These are phyloP conservation scores for Gymnothorax javanicus DNA, from an alignment of 2,797 vertebrate species.

Conservation along the genomic window DNA sequence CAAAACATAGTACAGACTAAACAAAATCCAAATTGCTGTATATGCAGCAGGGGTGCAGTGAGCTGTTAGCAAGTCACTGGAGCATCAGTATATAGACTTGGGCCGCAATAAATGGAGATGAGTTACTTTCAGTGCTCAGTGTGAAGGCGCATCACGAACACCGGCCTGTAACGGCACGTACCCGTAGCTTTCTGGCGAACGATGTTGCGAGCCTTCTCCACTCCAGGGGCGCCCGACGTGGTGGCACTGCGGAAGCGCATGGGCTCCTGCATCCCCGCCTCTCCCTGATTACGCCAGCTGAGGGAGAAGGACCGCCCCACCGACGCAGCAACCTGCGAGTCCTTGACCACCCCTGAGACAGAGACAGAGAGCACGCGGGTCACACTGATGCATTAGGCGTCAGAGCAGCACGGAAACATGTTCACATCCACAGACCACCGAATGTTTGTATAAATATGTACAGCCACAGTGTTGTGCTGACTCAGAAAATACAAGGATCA, in stretches of 20 bases:
- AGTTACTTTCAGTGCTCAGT: neutral
- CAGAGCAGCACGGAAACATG: neutral
- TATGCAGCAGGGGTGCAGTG: neutral
- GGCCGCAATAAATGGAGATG: neutral
- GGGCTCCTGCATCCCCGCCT: slow-evolving; percentile 81
- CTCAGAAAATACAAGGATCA: slow-evolving; percentile 65
- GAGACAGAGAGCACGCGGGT: slow-evolving; percentile 20
- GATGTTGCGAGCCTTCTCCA: slow-evolving; percentile 91
- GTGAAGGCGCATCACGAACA: neutral
- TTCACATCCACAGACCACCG: neutral
- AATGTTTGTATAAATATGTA: no score
- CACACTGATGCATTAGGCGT: neutral
- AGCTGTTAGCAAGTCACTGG: neutral
- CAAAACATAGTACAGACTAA: neutral
- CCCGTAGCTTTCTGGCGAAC: slow-evolving; percentile 94
- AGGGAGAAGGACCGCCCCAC: slow-evolving; percentile 93
- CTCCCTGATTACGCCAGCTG: slow-evolving; percentile 90
- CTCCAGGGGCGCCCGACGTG: slow-evolving; percentile 91
- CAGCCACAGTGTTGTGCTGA: neutral
- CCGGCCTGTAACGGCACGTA: slow-evolving; percentile 47
- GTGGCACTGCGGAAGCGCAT: slow-evolving; percentile 96
- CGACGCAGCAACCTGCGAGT: slow-evolving; percentile 83
- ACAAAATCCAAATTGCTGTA: neutral
- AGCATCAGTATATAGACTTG: neutral
- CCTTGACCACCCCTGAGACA: slow-evolving; percentile 78